These are phyloP conservation scores for Oncopodura yosiiana DNA, from an alignment of 1,140 invertebrate genomes.

Conservation along the genomic window DNA sequence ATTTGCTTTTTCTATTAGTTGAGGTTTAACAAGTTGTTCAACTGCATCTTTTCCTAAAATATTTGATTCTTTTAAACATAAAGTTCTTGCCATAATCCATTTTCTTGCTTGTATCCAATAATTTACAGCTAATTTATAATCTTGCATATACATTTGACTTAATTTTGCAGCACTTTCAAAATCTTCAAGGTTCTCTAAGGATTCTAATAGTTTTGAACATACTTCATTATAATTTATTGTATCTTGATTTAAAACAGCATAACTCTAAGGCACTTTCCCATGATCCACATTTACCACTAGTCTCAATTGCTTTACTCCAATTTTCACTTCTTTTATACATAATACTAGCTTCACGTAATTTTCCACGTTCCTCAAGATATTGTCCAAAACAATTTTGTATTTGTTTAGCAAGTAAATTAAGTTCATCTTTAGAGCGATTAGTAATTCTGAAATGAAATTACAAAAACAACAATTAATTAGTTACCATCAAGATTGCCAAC, in stretches of 20 bases:
- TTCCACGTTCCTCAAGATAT: constrained; percentile 25
- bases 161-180: constrained; percentile 24
- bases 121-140: constrained; percentile 15
- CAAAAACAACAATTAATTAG: no score
- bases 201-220: neutral
- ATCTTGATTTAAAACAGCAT: neutral
- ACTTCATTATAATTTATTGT: constrained; percentile 8
- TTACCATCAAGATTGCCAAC: no score
- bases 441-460: no score
- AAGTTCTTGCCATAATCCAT: constrained; percentile 14
- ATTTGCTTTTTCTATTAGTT: neutral
- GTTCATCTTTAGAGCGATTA: neutral
- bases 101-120: constrained; percentile 18
- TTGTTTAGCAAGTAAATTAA: neutral
- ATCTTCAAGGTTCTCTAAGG: constrained; percentile 14
- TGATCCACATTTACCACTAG: constrained; percentile 10
- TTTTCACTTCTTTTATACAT: constrained; percentile 19
- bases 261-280: constrained; percentile 25
- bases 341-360: constrained; percentile 28
- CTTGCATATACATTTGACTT: constrained; percentile 20
- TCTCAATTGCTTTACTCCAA: constrained; percentile 18
- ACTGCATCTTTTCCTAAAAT: constrained; percentile 2
- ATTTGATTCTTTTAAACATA: neutral
- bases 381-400: constrained; percentile 18
- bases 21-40: neutral